Conservation (phyloP, 2,888 invertebrate genomes). For the Campoplex nolae region DNA sequence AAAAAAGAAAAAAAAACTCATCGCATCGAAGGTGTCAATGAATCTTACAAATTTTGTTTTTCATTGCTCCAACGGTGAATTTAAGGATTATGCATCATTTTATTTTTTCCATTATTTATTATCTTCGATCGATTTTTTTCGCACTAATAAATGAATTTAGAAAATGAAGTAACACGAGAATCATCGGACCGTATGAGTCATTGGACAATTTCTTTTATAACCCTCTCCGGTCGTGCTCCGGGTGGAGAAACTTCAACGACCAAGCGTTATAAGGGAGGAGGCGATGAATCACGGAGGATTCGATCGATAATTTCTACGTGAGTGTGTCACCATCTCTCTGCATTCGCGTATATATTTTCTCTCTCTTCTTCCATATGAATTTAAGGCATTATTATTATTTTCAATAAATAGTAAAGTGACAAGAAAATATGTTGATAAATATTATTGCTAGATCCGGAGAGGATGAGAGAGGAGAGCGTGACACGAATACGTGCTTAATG, state of each 20-base stretch:
- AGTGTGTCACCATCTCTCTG: not conserved
- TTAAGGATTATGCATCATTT: not conserved
- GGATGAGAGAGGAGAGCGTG: conserved; percentile 58
- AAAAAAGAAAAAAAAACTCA: not conserved
- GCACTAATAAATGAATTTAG: not conserved
- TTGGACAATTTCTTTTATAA: not conserved
- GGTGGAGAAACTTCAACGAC: not conserved
- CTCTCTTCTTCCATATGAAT: not conserved
- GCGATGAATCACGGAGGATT: conserved; percentile 63
- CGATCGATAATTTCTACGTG: conserved; percentile 59
- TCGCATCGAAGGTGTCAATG: not conserved
- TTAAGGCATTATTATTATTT: not conserved
- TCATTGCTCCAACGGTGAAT: not conserved
- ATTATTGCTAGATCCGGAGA: too few relatives aligned
- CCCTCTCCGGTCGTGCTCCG: not conserved
- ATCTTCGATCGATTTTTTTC: not conserved
- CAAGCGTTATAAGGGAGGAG: conserved; percentile 29
- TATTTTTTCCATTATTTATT: not conserved
- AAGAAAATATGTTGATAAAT: not conserved
- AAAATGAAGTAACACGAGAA: not conserved
- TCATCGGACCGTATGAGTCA: conserved; percentile 2
- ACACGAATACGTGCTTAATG: conserved; percentile 59
- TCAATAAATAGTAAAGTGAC: not conserved
- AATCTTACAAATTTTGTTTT: not conserved
- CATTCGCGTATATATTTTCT: not conserved